Evolutionary conservation across 2,113 vertebrate genomes (phyloP).

Genomic region (Percopsis transmontana): DNA sequence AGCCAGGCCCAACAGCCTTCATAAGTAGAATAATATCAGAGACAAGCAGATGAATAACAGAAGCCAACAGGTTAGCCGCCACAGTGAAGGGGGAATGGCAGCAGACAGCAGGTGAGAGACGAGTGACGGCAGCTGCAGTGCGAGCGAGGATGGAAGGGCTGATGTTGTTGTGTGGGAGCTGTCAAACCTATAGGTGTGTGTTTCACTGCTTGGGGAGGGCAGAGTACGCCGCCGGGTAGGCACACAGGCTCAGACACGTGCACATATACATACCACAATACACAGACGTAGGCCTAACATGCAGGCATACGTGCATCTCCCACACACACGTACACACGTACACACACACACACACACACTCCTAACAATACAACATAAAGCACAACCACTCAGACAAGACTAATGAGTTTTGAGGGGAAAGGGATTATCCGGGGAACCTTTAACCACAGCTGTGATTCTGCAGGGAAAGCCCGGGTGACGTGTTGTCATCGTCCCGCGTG

Average conservation of each 20-base stretch:
- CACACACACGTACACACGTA: background rate
- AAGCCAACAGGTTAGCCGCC: background rate
- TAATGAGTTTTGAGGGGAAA: conserved; percentile 30
- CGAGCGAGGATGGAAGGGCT: conserved; percentile 31
- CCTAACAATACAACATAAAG: conserved; percentile 29
- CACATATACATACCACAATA: conserved; percentile 7
- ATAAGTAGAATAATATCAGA: background rate
- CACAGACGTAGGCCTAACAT: background rate
- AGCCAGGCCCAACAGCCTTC: background rate
- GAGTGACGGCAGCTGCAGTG: conserved; percentile 51
- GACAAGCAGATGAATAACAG: background rate
- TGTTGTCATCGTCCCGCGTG: conserved; percentile 15
- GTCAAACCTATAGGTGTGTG: conserved; percentile 45
- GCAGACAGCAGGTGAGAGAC: conserved; percentile 46
- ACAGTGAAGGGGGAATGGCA: conserved; percentile 14
- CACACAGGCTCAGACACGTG: background rate
- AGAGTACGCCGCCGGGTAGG: background rate
- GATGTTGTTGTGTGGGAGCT: conserved; percentile 55
- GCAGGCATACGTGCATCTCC: background rate
- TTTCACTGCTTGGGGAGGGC: conserved; percentile 38
- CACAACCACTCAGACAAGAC: conserved; percentile 43
- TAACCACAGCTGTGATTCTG: conserved; percentile 32
- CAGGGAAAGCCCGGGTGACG: conserved; percentile 35
- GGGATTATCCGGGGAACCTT: conserved; percentile 28
- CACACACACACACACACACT: conserved; percentile 9